Percentiles rank a stretch among this genome's conserved stretches.
phyloP scores from a whole-genome alignment of 2,797 vertebrate genomes.

The Oophaga sylvatica region DNA sequence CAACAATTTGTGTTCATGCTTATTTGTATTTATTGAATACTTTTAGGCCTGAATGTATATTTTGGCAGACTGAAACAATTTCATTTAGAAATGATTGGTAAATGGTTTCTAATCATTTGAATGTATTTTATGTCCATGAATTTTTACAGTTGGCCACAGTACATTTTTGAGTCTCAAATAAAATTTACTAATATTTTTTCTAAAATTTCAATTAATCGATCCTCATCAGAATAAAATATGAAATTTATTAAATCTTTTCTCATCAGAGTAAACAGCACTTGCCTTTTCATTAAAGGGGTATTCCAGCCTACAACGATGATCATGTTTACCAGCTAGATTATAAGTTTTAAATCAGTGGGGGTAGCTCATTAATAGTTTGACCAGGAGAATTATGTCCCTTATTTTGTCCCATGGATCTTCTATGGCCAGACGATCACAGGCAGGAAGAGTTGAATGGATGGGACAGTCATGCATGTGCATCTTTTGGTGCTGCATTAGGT shows the following conservation, averaged over 20 bases:
- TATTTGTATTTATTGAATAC: constrained; percentile 60
- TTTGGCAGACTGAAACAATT: constrained; percentile 31
- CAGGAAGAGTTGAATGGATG: too few species aligned
- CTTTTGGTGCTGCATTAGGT: too few species aligned
- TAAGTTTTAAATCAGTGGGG: too few species aligned
- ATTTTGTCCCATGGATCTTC: too few species aligned
- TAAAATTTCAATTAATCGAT: neutral
- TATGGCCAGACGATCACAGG: too few species aligned
- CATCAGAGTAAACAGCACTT: neutral
- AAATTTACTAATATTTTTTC: neutral
- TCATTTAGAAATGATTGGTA: constrained; percentile 18
- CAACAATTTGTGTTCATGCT: constrained; percentile 58
- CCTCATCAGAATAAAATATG: neutral
- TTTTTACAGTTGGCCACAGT: neutral
- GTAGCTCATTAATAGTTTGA: too few species aligned
- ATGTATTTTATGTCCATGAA: neutral
- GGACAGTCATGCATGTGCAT: too few species aligned
- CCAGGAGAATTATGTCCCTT: too few species aligned
- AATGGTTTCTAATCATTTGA: neutral
- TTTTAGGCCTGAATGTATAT: constrained; percentile 25
- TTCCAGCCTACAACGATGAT: too few species aligned
- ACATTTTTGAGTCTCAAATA: neutral
- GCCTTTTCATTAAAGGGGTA: neutral
- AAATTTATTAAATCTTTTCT: neutral
- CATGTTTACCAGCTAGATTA: too few species aligned